These are phyloP conservation scores for Coilia nasus DNA, from an alignment of 2,797 vertebrate species.

Conservation along the genomic window DNA sequence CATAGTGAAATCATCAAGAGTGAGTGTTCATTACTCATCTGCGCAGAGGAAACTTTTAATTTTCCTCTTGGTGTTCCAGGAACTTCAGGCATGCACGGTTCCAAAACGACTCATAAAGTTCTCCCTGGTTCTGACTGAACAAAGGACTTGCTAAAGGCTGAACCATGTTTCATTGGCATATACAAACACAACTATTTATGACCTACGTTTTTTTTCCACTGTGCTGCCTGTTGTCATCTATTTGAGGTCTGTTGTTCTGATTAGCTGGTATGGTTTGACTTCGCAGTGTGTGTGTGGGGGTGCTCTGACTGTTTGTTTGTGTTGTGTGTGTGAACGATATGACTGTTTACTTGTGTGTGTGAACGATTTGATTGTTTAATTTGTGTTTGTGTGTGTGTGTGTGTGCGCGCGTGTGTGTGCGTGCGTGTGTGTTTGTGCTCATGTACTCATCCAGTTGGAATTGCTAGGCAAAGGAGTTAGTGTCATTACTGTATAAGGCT, in stretches of 20 bases:
- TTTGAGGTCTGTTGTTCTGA: not conserved
- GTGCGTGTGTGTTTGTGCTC: not conserved
- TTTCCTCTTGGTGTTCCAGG: not conserved
- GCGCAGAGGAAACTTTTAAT: not conserved
- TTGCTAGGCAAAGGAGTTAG: not conserved
- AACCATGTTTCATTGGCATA: not conserved
- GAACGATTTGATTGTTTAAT: not conserved
- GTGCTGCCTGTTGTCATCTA: not conserved
- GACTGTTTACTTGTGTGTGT: not conserved
- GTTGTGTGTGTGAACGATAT: not conserved
- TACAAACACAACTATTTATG: not conserved
- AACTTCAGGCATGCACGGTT: constrained; percentile 4
- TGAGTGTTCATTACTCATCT: not conserved
- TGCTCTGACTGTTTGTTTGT: too few relatives aligned
- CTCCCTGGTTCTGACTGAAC: not conserved
- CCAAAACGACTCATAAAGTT: not conserved
- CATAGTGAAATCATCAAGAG: not conserved
- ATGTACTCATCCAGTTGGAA: not conserved
- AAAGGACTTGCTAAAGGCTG: not conserved
- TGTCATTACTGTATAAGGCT: constrained; percentile 18
- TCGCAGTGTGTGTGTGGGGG: not conserved
- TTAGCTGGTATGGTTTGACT: not conserved
- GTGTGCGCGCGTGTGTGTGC: not conserved
- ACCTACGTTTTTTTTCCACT: not conserved
- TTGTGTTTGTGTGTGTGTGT: not conserved